Base-by-base conservation (phyloP, 2,888 invertebrate genomes). In the Bugula neritina region DNA sequence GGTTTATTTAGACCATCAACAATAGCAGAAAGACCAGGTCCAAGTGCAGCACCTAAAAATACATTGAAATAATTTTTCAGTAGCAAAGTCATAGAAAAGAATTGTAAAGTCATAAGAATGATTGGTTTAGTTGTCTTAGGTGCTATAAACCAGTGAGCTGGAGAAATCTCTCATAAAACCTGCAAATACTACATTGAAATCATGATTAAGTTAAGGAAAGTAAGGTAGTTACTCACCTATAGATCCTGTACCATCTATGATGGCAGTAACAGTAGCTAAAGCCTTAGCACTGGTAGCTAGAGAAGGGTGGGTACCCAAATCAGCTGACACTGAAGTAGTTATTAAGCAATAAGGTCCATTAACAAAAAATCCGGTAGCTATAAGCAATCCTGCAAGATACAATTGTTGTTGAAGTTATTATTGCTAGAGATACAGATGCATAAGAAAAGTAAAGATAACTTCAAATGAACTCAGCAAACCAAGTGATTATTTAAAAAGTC, bases 321-420 rank as follows among this genome's bases (percentile, higher is more conserved):
- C 96, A 0, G 97, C 93, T 72, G 94, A 93, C 54, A 97, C 96
- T 0, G 95, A 94, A 0, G 97, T 97, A 1, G 97, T 97, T 80
- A 97, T 97, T 71, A 97, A 87, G 2, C 95, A 92, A 83, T 97
- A 97, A 0, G 97, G 97, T 0, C 95, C 97, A 85, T 97, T 97
- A 0, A 97, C 96, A 69, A 96, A 85, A 75, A 90, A 85, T 1
- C 96, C 96, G 43, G 90, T 90, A 1, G 90, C 73, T 71, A 92
- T 81, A 74, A 96, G 86, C 75, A 95, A 72, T 25, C 76, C 83
- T 82, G 77, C 21, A 63, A n/a, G n/a, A n/a, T n/a, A n/a, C n/a
- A n/a, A n/a, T n/a, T n/a, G n/a, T n/a, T n/a, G n/a, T n/a, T n/a
- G n/a, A n/a, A n/a, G n/a, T n/a, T n/a, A n/a, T n/a, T n/a, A n/a